Base-by-base conservation (phyloP, 2,888 invertebrate species). In the Agrypnus murinus region DNA sequence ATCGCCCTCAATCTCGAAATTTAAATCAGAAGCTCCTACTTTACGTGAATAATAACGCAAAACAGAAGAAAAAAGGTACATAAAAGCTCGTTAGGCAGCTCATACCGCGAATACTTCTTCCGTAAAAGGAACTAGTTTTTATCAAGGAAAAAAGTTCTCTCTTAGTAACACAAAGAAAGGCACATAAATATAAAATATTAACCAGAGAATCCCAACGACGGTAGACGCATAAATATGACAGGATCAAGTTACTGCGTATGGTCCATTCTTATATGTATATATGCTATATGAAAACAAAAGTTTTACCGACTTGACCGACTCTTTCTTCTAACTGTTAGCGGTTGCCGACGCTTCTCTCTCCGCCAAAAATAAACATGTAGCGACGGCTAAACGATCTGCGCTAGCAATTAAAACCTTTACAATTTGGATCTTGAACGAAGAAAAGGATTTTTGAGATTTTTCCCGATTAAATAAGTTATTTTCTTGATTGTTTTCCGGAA, bases 171-270 rank as follows among this genome's bases (percentile, higher is more conserved):
- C 55, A 46, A 45, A 57, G 38, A 34, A 57, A 55, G 45, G 45
- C 46, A 48, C 57, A 65, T 65, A 65, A 65, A 55, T 55, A 65
- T 65, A 45, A 55, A 65, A 65, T 58, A 65, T 65, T 64, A 64
- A 64, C 19, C 32, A 45, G 25, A 3, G 63, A 63, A 53, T 57
- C 25, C 7, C 25, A 25, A 43, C 46, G 58, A 45, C 59, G 53
- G 58, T 38, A 66, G 57, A 58, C 59, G 45, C 59, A 69, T 59
- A 59, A 70, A 65, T 65, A 65, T 60, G 65, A 65, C 69, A 62
- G 45, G 55, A 65, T 65, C 65, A 62, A 67, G 57, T 60, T 57
- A 69, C 60, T 34, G 58, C 25, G 25, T 25, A 25, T 32, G 50
- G 50, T 31, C 31, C 31, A 10, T 50, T 50, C 50, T 50, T n/a